Evolutionary conservation across 2,888 invertebrate species (phyloP).

Genomic region (Polymixis lichenea): DNA sequence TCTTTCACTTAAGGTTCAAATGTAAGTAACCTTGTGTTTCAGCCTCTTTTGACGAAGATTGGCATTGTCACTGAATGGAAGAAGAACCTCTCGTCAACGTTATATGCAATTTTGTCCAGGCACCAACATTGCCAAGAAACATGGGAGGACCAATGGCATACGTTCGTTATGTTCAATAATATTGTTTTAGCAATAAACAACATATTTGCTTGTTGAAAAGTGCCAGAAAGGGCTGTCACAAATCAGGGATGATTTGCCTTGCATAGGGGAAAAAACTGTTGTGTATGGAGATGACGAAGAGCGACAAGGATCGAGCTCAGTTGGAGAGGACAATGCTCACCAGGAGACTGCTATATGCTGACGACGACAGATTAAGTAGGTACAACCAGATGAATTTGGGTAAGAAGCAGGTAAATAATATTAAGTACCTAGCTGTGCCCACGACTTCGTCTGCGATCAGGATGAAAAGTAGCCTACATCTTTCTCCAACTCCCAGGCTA

Average conservation of each 20-base stretch:
- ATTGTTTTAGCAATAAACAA: neutral
- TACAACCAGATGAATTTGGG: neutral
- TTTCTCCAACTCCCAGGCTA: too few relatives aligned
- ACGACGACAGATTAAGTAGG: neutral
- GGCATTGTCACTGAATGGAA: too few relatives aligned
- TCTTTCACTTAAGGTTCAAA: too few relatives aligned
- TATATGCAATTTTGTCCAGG: too few relatives aligned
- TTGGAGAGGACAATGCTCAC: too few relatives aligned
- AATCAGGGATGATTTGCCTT: neutral
- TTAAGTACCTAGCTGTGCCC: too few relatives aligned
- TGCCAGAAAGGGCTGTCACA: neutral
- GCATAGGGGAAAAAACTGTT: too few relatives aligned
- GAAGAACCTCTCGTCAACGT: too few relatives aligned
- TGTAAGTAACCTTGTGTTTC: too few relatives aligned
- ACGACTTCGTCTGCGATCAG: too few relatives aligned
- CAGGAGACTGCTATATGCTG: neutral
- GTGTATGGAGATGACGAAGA: neutral
- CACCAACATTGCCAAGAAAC: neutral
- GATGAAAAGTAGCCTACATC: neutral
- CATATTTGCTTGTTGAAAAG: neutral
- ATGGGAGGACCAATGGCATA: neutral
- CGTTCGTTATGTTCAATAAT: neutral
- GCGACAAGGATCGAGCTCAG: neutral
- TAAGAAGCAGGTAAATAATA: neutral
- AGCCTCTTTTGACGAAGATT: too few relatives aligned